Evolutionary conservation across 2,888 invertebrate genomes (phyloP), one percentile per base, ranked within the genome.

Genomic region (Hipparchia semele): DNA sequence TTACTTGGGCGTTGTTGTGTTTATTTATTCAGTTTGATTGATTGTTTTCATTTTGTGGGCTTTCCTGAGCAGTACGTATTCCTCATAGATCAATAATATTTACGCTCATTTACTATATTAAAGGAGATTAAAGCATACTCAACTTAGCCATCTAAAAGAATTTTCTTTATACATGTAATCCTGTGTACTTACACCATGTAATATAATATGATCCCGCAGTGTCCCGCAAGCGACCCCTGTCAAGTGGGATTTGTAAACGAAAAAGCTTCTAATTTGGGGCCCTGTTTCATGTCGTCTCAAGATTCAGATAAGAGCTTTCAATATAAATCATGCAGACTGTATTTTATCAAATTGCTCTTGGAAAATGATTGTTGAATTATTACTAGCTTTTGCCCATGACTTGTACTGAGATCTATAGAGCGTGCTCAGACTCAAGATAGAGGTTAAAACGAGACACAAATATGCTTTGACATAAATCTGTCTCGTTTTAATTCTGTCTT

Each of bases 261-360:
- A 68, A 72, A 72, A 68, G 61, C 64, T 61, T 68, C 72, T 72
- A 72, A 72, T 72, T 72, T 72, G 68, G 72, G 68, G 56, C 58
- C 68, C 68, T 62, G 68, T 72, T 72, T 72, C 56, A 68, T 68
- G 64, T 72, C 72, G 59, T 51, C 56, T 64, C 68, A 72, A 64
- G 68, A 72, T 68, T 64, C 59, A 72, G 68, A 72, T 72, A 71
- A 71, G 66, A 71, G 53, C 59, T 56, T 54, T 70, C 70, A 54
- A 66, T 66, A 67, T 45, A 65, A 58, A 46, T 56, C 53, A 56
- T 9, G 12, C 58, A 58, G 49, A 68, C 67, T 61, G 13, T 54
- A 62, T 70, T 62, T 39, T 12, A 23, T 56, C 54, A 39, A 62
- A 61, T 53, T 69, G 13, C 45, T 46, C 13, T 49, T 64, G 3